Base-by-base conservation (phyloP, 2,888 invertebrate genomes). In the Hemaris fuciformis region DNA sequence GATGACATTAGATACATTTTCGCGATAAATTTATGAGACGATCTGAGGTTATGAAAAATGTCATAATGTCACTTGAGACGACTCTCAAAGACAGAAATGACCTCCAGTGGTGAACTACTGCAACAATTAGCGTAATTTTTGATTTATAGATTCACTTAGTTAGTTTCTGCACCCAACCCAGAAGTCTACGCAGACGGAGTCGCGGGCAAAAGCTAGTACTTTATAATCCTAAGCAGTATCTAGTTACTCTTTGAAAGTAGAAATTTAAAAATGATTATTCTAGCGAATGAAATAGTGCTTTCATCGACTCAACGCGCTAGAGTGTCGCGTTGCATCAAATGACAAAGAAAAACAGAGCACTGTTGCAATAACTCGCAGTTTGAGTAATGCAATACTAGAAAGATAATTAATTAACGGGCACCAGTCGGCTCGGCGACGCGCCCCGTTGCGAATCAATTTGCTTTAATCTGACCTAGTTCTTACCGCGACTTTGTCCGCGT, bases 391-490 rank as follows among this genome's bases (percentile, higher is more conserved):
- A 38, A 38, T 38, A 1, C 38, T 15, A 53, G 31, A 27, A 18
- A 18, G 53, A 53, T 53, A 53, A 53, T 53, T 27, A 53, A n/a
- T n/a, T n/a, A 46, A 53, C 53, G 27, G 31, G 18, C 31, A 18
- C 18, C 10, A 18, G 31, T 18, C 15, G 53, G 27, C 25, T 1
- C n/a, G n/a, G 13, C 38, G 5, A 2, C 10, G 8, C 53, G 27
- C 31, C 31, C 10, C 53, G 53, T 53, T 27, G 31, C 53, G 31
- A 53, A 53, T 53, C 53, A 53, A 53, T 53, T 53, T 53, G 31
- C 53, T 53, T 46, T 38, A n/a, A 38, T 53, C 31, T 53, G 53
- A 53, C 53, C 53, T 27, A 53, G 18, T 53, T 53, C 27, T 53
- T 31, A 10, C 53, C 31, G 53, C 53, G 53, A 53, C 53, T 53